A percentile compares a stretch with the other conserved stretches of the same genome.
These are phyloP conservation scores for Myotis lucifugus DNA, from an alignment of 2,113 vertebrate species.

Conservation along the genomic window DNA sequence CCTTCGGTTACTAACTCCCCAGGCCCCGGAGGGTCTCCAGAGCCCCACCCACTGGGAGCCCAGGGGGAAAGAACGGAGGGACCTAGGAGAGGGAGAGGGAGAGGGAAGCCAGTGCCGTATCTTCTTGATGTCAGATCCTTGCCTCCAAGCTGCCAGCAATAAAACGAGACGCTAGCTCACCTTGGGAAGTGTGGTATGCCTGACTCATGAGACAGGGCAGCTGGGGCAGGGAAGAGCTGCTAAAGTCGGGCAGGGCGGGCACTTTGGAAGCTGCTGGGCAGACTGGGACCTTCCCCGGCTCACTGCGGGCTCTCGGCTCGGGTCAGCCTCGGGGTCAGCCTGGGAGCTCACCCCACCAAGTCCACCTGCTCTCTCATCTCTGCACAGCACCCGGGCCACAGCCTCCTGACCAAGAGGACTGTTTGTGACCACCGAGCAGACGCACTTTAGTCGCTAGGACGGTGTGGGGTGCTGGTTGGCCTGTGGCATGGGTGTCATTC, in stretches of 20 bases:
- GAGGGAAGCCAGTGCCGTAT: neutral
- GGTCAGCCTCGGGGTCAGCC: neutral
- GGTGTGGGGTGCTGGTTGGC: neutral
- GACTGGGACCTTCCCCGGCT: neutral
- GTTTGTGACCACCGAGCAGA: neutral
- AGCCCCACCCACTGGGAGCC: neutral
- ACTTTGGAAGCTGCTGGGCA: neutral
- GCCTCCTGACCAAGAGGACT: neutral
- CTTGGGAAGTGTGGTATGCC: conserved; percentile 64
- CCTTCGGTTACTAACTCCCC: neutral
- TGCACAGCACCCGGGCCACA: neutral
- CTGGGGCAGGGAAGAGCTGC: conserved; percentile 34
- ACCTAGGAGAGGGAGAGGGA: neutral
- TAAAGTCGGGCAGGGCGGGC: neutral
- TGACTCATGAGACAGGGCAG: conserved; percentile 68
- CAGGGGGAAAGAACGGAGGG: conserved; percentile 15
- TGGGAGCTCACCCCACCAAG: too few relatives aligned
- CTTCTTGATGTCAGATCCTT: conserved; percentile 64
- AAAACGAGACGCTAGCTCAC: conserved; percentile 69
- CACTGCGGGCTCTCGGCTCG: neutral
- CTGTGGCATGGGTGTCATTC: neutral
- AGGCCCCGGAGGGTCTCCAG: neutral
- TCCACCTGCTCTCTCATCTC: neutral
- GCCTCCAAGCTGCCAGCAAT: conserved; percentile 64
- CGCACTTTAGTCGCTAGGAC: neutral